phyloP scores from a whole-genome alignment of 2,113 vertebrate genomes.

The Corythornis vintsioides region DNA sequence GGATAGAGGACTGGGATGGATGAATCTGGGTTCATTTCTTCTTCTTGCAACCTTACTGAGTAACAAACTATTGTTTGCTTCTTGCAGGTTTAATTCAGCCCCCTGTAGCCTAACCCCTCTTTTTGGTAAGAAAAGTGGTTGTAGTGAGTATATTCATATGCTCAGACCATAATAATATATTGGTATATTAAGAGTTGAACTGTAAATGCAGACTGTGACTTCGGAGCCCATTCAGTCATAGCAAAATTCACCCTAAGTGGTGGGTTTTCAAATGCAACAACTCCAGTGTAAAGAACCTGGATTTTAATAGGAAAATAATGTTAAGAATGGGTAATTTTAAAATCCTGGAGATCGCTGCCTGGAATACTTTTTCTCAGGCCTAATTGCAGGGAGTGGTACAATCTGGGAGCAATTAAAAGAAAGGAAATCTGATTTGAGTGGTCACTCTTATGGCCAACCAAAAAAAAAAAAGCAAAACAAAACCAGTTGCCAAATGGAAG shows the following conservation, averaged over 20 bases:
- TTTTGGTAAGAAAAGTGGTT: not conserved
- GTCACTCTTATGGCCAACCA: not conserved
- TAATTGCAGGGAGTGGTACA: not conserved
- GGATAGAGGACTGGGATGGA: not conserved
- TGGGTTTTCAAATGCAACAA: not conserved
- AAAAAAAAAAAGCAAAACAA: not conserved
- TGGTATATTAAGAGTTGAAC: not conserved
- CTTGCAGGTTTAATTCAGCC: not conserved
- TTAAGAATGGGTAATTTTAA: not conserved
- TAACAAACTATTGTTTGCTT: not conserved
- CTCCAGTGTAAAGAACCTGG: not conserved
- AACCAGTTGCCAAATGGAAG: not conserved
- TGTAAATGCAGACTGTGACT: not conserved
- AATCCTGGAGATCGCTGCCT: not conserved
- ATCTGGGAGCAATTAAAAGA: not conserved
- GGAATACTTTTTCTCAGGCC: not conserved
- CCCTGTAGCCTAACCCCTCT: not conserved
- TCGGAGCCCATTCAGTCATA: not conserved
- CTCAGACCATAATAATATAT: not conserved
- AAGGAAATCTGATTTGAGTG: not conserved
- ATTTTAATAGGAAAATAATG: not conserved
- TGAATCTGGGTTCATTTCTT: not conserved
- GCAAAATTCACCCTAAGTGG: not conserved
- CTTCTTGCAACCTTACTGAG: not conserved
- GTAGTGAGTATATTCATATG: not conserved